phyloP scores from a whole-genome alignment of 35 echinoderm and acorn worm species.

The Strongylocentrotus purpuratus region DNA sequence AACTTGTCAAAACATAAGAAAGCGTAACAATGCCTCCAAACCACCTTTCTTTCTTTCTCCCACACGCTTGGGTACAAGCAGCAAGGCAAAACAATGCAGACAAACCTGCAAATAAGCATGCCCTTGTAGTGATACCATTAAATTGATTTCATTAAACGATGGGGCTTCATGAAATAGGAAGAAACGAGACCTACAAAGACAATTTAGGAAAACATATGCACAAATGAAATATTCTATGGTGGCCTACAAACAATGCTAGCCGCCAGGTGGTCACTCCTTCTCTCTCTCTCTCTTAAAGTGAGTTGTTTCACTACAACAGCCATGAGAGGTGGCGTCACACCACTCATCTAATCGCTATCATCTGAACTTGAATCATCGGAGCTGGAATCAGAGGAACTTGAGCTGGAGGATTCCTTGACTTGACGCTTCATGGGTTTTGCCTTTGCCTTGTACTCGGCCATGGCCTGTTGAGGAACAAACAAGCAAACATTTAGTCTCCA shows the following conservation, averaged over 20 bases:
- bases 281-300: neutral
- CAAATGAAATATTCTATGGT: neutral
- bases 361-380: constrained; percentile 66
- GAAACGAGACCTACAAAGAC: neutral
- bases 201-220: constrained; percentile 19
- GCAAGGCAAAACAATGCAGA: neutral
- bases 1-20: neutral
- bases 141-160: neutral
- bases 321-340: neutral
- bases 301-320: neutral
- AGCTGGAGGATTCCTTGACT: constrained; percentile 65
- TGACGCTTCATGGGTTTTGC: constrained; percentile 67
- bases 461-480: neutral
- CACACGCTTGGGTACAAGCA: neutral
- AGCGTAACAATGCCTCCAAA: neutral
- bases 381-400: constrained; percentile 71
- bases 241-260: neutral
- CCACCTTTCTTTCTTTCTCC: neutral
- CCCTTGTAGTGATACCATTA: neutral
- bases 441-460: constrained; percentile 82
- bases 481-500: neutral
- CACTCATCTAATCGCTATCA: constrained; percentile 63
- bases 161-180: neutral
- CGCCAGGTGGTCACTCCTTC: neutral
- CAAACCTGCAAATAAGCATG: neutral